Percentiles rank a stretch among this genome's conserved stretches.
Conservation (phyloP, 2,888 invertebrate genomes). For the Petrolisthes manimaculis region DNA sequence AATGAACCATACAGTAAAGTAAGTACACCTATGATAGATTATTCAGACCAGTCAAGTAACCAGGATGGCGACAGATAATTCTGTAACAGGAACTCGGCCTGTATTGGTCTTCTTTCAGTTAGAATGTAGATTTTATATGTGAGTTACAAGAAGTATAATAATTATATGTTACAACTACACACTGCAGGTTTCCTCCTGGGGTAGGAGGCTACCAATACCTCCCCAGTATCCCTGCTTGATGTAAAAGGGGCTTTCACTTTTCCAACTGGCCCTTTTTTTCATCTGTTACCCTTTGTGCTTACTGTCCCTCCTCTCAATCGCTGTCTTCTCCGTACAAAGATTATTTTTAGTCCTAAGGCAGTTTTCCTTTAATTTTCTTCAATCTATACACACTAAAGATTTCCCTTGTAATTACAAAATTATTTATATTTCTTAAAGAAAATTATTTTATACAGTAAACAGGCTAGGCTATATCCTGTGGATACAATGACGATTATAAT, state of each 20-base stretch:
- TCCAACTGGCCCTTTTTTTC: too few species aligned
- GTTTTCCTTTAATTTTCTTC: too few species aligned
- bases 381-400: too few species aligned
- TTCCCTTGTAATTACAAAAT: background rate
- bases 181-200: background rate
- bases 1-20: slow-evolving; percentile 37
- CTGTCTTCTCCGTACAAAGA: too few species aligned
- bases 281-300: too few species aligned
- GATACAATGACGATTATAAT: too few species aligned
- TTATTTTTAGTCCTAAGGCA: too few species aligned
- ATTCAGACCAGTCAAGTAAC: slow-evolving; percentile 19
- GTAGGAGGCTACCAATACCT: too few species aligned
- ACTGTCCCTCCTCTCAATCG: too few species aligned
- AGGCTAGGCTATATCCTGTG: slow-evolving; percentile 4
- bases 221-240: too few species aligned
- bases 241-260: too few species aligned
- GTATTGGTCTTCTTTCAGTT: background rate
- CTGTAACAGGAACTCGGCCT: background rate
- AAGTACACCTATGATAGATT: slow-evolving; percentile 9
- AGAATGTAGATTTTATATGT: background rate
- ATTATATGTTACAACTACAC: background rate
- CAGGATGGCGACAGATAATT: background rate
- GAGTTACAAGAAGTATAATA: background rate
- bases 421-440: background rate
- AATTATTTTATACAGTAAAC: background rate